These are phyloP conservation scores for Caradrina kadenii DNA, from an alignment of 2,888 invertebrate species.

Conservation along the genomic window DNA sequence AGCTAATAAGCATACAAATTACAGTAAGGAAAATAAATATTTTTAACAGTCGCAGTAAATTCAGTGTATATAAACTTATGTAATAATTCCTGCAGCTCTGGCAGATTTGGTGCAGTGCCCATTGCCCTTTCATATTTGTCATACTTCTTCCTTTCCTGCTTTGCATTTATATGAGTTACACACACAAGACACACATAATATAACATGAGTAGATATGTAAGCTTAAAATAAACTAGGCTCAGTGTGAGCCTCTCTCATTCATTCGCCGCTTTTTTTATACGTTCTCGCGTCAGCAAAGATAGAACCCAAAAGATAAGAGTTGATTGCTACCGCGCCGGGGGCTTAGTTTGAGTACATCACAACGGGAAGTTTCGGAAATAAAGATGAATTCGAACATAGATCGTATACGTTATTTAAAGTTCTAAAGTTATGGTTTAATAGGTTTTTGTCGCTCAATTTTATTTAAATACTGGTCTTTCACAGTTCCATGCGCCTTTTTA, in stretches of 20 bases:
- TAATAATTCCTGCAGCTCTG: not conserved
- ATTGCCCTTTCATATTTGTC: not conserved
- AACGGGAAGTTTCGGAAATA: slow-evolving; percentile 3
- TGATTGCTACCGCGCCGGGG: slow-evolving; percentile 18
- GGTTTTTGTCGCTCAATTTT: too few relatives aligned
- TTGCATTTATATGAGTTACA: not conserved
- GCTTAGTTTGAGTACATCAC: not conserved
- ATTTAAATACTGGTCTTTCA: too few relatives aligned
- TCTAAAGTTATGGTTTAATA: too few relatives aligned
- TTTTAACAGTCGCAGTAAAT: not conserved
- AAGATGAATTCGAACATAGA: not conserved
- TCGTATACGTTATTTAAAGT: not conserved
- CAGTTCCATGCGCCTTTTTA: too few relatives aligned
- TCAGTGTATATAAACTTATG: too few relatives aligned
- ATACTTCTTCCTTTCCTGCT: not conserved
- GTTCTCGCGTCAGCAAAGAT: slow-evolving; percentile 50
- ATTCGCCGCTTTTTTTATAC: slow-evolving; percentile 36
- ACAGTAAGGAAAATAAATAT: not conserved
- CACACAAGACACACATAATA: too few relatives aligned
- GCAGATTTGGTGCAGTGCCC: not conserved
- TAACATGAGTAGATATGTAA: too few relatives aligned
- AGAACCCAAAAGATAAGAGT: slow-evolving; percentile 42
- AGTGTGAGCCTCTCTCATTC: slow-evolving; percentile 9
- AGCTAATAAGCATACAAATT: not conserved
- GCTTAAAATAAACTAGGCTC: slow-evolving; percentile 12